phyloP scores from a whole-genome alignment of 2,888 invertebrate species.

The Callosobruchus maculatus region DNA sequence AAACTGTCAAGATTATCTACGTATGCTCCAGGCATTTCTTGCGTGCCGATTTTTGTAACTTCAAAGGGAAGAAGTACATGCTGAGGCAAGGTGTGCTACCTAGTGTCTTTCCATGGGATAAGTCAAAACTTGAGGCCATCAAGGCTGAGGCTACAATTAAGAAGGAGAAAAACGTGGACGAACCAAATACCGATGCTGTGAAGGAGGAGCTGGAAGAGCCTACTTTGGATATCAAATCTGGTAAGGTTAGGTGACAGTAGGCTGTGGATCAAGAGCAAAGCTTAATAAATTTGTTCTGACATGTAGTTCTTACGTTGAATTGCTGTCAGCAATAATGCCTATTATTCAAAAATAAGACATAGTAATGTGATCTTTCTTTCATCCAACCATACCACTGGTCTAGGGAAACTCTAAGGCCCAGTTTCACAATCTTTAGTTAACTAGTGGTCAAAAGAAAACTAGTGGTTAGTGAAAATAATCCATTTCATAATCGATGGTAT shows the following conservation, averaged over 20 bases:
- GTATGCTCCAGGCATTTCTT: constrained; percentile 76
- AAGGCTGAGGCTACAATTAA: constrained; percentile 29
- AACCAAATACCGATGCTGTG: constrained; percentile 3
- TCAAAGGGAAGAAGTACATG: constrained; percentile 67
- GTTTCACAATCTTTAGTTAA: too few relatives aligned
- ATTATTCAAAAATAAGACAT: too few relatives aligned
- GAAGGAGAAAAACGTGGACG: constrained; percentile 20
- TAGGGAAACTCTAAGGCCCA: too few relatives aligned
- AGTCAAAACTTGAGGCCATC: constrained; percentile 39
- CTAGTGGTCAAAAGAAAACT: too few relatives aligned
- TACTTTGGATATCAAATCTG: constrained; percentile 8
- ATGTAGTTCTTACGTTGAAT: too few relatives aligned
- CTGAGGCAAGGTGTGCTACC: constrained; percentile 69
- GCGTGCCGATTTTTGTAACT: constrained; percentile 67
- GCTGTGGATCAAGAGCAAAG: too few relatives aligned
- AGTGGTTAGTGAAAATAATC: too few relatives aligned
- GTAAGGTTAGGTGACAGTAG: neutral
- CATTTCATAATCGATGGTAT: too few relatives aligned
- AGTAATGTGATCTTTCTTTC: too few relatives aligned
- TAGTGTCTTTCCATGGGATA: constrained; percentile 66
- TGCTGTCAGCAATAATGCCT: too few relatives aligned
- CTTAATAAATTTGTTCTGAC: too few relatives aligned
- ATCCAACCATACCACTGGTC: too few relatives aligned
- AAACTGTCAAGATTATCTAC: constrained; percentile 57
- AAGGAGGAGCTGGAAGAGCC: constrained; percentile 11